Evolutionary conservation across 2,113 vertebrate species (phyloP).

Genomic region (Caranx melampygus): DNA sequence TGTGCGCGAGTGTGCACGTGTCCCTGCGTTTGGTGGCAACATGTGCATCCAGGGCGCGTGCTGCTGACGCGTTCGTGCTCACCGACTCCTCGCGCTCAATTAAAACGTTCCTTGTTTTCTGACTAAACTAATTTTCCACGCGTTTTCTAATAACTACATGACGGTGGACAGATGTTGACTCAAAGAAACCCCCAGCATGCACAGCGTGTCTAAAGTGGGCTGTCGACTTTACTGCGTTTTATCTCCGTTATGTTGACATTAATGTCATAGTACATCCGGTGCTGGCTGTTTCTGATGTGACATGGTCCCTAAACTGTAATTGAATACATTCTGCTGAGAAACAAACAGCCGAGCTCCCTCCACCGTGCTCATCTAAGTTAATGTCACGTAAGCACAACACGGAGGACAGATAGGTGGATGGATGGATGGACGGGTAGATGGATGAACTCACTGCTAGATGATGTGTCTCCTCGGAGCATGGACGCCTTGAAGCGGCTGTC

Average conservation of each 20-base stretch:
- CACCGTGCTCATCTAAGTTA: neutral
- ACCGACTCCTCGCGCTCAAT: constrained; percentile 6
- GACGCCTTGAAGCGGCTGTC: neutral
- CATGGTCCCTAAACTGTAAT: neutral
- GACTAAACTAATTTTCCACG: neutral
- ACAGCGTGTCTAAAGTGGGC: neutral
- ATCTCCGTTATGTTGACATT: rapidly evolving
- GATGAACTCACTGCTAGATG: constrained; percentile 63
- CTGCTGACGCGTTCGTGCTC: neutral
- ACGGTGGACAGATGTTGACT: neutral
- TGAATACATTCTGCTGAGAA: too few relatives aligned
- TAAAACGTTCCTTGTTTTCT: neutral
- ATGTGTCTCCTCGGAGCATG: constrained; percentile 13
- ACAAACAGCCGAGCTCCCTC: too few relatives aligned
- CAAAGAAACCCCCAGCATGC: neutral
- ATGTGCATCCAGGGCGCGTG: constrained; percentile 9
- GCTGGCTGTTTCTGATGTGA: neutral
- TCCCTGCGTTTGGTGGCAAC: neutral
- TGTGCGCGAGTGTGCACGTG: constrained; percentile 30
- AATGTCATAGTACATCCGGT: rapidly evolving
- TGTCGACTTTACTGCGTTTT: neutral
- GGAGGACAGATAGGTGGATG: too few relatives aligned
- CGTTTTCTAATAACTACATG: neutral
- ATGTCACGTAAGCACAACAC: neutral
- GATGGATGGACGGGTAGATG: constrained; percentile 3